Base-by-base conservation (phyloP, 2,113 vertebrate genomes). In the Paramisgurnus dabryanus region DNA sequence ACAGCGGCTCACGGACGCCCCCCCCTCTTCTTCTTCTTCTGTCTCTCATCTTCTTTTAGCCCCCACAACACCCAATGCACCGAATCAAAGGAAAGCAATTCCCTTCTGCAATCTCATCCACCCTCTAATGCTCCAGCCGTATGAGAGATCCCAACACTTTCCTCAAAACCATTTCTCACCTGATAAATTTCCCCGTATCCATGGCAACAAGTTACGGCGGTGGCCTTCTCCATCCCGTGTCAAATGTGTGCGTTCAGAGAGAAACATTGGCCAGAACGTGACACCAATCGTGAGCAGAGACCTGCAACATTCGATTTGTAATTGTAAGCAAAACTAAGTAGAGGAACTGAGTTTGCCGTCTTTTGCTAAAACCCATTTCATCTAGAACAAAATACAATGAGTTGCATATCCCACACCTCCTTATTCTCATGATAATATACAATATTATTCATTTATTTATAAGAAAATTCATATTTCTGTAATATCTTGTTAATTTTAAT, bases 181-280 rank as follows among this genome's bases (percentile, higher is more conserved):
- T 75, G 81, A 47, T 76, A 60, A 72, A 80, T 87, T 84, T 85
- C 75, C 66, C 71, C 34, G 88, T 89, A 83, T 85, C 87, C 80
- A 90, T 87, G 85, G 89, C 85, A 87, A 90, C 87, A 49, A 50
- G 39, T 67, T 70, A 6, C 43, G 82, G 88, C 87, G 84, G 86
- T 87, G 88, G 86, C 82, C 80, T 83, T 60, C 50, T 75, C 8
- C 41, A 8, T 58, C 65, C 17, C 80, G 80, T 79, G 80, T 82
- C 72, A 68, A 82, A 87, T 72, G 27, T 34, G 27, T 34, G 27
- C 27, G 27, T 34, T 34, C 27, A 34, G 49, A 0, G 27, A 13
- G 70, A 58, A 65, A 64, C n/a, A 8, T 70, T 22, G 7, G 13
- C 27, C 27, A 34, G 27, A 34, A 34, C 27, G 27, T 34, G 27